Conservation (phyloP, 2,888 invertebrate species). For the Neuroscelio doddi region DNA sequence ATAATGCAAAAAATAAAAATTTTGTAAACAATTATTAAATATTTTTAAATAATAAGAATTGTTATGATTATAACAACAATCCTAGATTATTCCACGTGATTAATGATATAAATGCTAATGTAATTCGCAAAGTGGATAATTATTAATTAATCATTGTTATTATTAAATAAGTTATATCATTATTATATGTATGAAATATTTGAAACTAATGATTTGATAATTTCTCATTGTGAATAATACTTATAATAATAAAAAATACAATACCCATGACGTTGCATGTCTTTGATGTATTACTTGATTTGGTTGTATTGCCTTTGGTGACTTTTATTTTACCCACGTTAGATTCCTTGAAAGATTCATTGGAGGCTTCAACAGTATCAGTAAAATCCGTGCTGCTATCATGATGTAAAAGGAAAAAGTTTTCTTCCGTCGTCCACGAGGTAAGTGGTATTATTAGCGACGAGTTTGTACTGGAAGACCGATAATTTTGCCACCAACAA, state of each 20-base stretch:
- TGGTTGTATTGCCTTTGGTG: slow-evolving; percentile 48
- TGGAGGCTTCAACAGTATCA: slow-evolving; percentile 44
- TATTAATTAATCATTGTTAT: too few relatives aligned
- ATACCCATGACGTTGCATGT: slow-evolving; percentile 64
- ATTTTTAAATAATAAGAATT: too few relatives aligned
- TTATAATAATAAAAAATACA: slow-evolving; percentile 4
- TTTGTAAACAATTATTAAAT: too few relatives aligned
- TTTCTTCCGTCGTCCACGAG: slow-evolving; percentile 30
- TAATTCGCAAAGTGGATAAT: too few relatives aligned
- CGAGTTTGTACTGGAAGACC: slow-evolving; percentile 37
- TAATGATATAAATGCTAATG: too few relatives aligned
- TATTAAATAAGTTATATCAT: too few relatives aligned
- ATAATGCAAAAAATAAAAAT: too few relatives aligned
- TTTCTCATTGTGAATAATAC: too few relatives aligned
- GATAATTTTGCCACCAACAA: slow-evolving; percentile 66
- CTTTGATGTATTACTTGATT: slow-evolving; percentile 48
- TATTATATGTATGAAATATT: too few relatives aligned
- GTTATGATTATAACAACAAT: too few relatives aligned
- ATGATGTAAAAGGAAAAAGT: slow-evolving; percentile 19
- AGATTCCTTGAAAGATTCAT: slow-evolving; percentile 41
- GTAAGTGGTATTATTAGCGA: slow-evolving; percentile 21
- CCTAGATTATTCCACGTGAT: too few relatives aligned
- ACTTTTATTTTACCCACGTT: slow-evolving; percentile 44
- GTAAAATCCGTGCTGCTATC: slow-evolving; percentile 45
- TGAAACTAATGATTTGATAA: too few relatives aligned